These are phyloP conservation scores for Pampus argenteus DNA, from an alignment of 2,797 vertebrate species.

Conservation along the genomic window DNA sequence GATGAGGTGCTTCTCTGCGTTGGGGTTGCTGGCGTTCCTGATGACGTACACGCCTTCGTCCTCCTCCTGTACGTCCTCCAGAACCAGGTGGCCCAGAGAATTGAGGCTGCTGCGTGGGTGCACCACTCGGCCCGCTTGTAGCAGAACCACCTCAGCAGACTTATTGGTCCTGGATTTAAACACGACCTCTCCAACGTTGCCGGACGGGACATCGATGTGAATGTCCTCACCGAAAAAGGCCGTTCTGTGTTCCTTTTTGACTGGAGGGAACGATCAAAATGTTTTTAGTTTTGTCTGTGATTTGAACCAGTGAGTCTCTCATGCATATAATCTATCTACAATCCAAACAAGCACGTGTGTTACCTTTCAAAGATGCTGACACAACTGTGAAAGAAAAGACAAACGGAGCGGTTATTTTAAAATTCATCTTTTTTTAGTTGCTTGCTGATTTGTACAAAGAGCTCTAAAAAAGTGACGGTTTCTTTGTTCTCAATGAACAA, in stretches of 20 bases:
- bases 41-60: slow-evolving; percentile 81
- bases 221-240: slow-evolving; percentile 84
- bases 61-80: slow-evolving; percentile 81
- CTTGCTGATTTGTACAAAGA: slow-evolving; percentile 29
- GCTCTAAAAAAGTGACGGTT: slow-evolving; percentile 24
- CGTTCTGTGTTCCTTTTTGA: slow-evolving; percentile 72
- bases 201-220: slow-evolving; percentile 69
- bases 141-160: slow-evolving; percentile 55
- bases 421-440: slow-evolving; percentile 5
- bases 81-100: slow-evolving; percentile 71
- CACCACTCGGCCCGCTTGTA: slow-evolving; percentile 56
- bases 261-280: slow-evolving; percentile 42
- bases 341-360: slow-evolving; percentile 16
- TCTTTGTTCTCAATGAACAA: slow-evolving; percentile 42
- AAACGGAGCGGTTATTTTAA: slow-evolving; percentile 30
- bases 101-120: slow-evolving; percentile 45
- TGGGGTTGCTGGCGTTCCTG: slow-evolving; percentile 49
- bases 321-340: background rate
- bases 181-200: slow-evolving; percentile 67
- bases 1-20: slow-evolving; percentile 52
- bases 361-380: slow-evolving; percentile 80
- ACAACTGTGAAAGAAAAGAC: slow-evolving; percentile 65
- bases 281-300: background rate
- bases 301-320: background rate
- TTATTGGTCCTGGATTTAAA: slow-evolving; percentile 67